Evolutionary conservation across 2,113 vertebrate species (phyloP).

Genomic region (Himantopus leucocephalus): DNA sequence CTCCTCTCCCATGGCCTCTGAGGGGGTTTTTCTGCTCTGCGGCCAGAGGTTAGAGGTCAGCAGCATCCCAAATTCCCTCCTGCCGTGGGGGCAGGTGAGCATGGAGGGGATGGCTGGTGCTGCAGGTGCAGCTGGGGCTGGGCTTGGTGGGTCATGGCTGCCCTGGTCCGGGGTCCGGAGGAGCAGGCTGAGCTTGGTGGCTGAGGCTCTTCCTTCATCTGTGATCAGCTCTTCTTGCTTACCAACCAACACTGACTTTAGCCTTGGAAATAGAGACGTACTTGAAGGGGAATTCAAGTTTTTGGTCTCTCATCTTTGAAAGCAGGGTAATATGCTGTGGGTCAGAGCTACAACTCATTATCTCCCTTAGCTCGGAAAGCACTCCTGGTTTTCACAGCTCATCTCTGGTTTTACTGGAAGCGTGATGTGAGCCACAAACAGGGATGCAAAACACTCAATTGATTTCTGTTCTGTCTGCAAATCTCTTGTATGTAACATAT

Average conservation of each 20-base stretch:
- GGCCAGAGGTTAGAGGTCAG: slow-evolving; percentile 48
- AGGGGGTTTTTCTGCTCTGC: slow-evolving; percentile 56
- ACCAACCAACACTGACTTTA: background rate
- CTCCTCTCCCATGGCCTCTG: background rate
- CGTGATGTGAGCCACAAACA: background rate
- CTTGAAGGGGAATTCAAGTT: background rate
- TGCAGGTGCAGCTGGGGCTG: background rate
- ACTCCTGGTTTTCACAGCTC: background rate
- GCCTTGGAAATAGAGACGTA: background rate
- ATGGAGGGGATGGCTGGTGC: background rate
- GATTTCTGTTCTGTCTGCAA: background rate
- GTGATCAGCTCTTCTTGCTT: background rate
- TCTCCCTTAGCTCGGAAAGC: background rate
- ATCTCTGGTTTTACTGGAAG: background rate
- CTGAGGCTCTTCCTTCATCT: background rate
- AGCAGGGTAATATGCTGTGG: background rate
- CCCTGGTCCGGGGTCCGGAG: accelerated
- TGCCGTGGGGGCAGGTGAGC: too few relatives aligned
- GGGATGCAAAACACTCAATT: background rate
- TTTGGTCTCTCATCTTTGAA: background rate
- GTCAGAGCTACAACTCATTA: background rate
- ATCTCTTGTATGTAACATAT: background rate
- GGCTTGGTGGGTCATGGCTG: accelerated
- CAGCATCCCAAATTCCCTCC: slow-evolving; percentile 49
- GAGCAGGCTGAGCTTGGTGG: background rate